Conservation (phyloP, 2,113 vertebrate genomes). For the Labeo catla region DNA sequence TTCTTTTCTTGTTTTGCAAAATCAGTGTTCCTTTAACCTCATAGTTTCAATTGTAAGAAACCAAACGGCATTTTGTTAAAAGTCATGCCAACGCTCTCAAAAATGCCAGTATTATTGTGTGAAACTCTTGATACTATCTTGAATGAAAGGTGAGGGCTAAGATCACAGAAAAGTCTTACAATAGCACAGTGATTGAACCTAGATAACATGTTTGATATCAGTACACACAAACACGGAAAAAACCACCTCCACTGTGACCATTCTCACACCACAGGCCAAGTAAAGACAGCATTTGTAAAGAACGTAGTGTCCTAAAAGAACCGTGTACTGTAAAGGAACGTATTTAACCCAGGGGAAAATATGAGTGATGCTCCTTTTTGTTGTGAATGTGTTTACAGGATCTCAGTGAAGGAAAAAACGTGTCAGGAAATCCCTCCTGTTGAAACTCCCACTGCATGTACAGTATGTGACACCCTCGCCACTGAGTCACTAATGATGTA, state of each 20-base stretch:
- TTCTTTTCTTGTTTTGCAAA: not conserved
- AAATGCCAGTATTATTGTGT: not conserved
- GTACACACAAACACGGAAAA: conserved; percentile 30
- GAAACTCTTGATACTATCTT: not conserved
- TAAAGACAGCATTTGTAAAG: conserved; percentile 1
- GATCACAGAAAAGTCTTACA: conserved; percentile 20
- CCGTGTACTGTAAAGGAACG: not conserved
- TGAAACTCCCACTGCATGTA: not conserved
- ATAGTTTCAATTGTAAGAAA: not conserved
- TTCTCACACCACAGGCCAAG: conserved; percentile 56
- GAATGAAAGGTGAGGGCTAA: not conserved
- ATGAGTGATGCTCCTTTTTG: not conserved
- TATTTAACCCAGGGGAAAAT: not conserved
- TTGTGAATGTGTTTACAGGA: not conserved
- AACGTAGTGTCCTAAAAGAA: conserved; percentile 10
- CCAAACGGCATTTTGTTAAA: not conserved
- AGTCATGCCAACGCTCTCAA: not conserved
- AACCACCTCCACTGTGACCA: conserved; percentile 27
- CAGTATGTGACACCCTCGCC: not conserved
- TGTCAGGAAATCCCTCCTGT: not conserved
- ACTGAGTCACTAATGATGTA: not conserved
- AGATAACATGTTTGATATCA: conserved; percentile 39
- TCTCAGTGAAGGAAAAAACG: not conserved
- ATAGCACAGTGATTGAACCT: conserved; percentile 18
- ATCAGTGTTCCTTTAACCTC: not conserved